Evolutionary conservation across 2,797 vertebrate species (phyloP).

Genomic region (Tragelaphus eurycerus): DNA sequence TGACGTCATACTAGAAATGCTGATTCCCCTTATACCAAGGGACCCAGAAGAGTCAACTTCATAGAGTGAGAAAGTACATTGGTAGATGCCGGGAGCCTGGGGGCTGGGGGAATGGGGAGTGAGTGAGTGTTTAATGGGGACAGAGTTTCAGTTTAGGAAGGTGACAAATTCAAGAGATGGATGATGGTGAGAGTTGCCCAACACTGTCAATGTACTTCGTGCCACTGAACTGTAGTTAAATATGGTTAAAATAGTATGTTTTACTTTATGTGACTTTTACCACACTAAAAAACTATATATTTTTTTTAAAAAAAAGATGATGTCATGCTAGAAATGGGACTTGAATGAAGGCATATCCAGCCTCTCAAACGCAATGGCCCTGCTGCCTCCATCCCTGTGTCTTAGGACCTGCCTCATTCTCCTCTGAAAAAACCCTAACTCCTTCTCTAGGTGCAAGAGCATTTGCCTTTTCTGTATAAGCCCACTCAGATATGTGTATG

Average conservation of each 20-base stretch:
- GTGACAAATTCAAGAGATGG: background rate
- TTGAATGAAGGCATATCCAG: background rate
- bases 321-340: background rate
- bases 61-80: background rate
- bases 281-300: background rate
- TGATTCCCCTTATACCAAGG: background rate
- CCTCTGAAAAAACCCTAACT: background rate
- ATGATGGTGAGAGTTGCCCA: background rate
- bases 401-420: background rate
- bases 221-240: background rate
- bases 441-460: background rate
- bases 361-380: rapidly evolving
- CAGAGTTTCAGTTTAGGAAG: background rate
- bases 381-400: background rate
- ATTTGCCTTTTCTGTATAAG: background rate
- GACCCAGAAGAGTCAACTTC: background rate
- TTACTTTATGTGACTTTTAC: background rate
- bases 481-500: background rate
- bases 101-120: rapidly evolving
- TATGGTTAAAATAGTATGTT: background rate
- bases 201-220: background rate
- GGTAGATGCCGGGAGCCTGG: background rate
- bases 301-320: background rate
- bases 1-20: background rate
- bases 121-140: background rate